A percentile compares a stretch with the other conserved stretches of the same genome.
Evolutionary conservation across 2,797 vertebrate species (phyloP).

Genomic region (Hemitrygon akajei): DNA sequence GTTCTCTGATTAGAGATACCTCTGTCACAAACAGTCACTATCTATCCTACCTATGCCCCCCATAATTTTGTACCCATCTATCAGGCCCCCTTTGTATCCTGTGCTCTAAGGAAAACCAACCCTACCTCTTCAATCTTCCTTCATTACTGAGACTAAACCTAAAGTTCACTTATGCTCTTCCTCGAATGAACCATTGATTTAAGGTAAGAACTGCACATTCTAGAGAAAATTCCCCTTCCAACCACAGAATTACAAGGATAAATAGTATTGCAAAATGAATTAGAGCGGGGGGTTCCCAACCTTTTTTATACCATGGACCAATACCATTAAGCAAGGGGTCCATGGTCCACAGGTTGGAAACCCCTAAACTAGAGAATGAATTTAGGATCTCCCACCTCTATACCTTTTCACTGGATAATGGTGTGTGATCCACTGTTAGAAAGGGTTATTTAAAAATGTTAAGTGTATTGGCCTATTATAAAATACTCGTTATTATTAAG

Average conservation of each 20-base stretch:
- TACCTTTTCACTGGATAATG: neutral
- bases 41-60: too few relatives aligned
- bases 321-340: too few relatives aligned
- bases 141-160: neutral
- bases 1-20: too few relatives aligned
- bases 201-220: neutral
- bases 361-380: neutral
- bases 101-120: too few relatives aligned
- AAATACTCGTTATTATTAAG: neutral
- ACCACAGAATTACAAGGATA: neutral
- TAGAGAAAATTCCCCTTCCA: neutral
- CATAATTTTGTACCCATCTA: too few relatives aligned
- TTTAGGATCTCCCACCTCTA: neutral
- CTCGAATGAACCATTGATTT: neutral
- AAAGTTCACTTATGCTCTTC: neutral
- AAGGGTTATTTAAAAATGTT: neutral
- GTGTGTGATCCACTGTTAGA: neutral
- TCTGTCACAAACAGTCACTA: too few relatives aligned
- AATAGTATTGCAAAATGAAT: neutral
- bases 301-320: too few relatives aligned
- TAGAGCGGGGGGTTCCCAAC: neutral
- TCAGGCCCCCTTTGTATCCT: too few relatives aligned
- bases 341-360: too few relatives aligned
- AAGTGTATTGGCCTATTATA: neutral
- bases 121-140: too few relatives aligned